These are phyloP conservation scores for Paramormyrops hopkinsi DNA, from an alignment of 2,797 vertebrate genomes.

Conservation along the genomic window DNA sequence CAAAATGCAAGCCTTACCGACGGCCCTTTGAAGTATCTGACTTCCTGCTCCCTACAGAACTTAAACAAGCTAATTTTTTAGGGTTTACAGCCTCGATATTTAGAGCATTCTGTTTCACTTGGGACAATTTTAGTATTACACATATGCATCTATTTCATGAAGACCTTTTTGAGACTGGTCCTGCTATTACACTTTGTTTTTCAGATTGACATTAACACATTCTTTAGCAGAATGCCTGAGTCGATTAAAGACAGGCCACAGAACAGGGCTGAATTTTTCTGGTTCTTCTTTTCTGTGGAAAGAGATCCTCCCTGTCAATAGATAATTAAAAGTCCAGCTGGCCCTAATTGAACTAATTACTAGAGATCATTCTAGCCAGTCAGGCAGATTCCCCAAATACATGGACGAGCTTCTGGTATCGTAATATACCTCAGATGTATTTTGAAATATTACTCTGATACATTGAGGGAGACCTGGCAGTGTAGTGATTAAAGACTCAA, in stretches of 20 bases:
- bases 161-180: background rate
- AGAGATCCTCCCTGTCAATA: background rate
- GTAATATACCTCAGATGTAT: background rate
- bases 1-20: background rate
- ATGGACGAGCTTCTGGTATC: background rate
- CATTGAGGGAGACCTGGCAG: background rate
- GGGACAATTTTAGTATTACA: background rate
- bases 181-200: background rate
- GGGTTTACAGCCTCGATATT: background rate
- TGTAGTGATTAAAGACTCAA: background rate
- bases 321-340: background rate
- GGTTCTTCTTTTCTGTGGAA: background rate
- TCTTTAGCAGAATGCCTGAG: background rate
- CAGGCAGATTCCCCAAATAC: background rate
- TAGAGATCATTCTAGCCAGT: background rate
- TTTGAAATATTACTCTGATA: background rate
- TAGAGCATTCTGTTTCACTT: background rate
- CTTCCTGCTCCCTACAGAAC: background rate
- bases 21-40: background rate
- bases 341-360: background rate
- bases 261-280: background rate
- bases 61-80: background rate
- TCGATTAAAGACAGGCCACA: background rate
- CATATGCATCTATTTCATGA: background rate
- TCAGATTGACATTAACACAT: background rate